Conservation (phyloP, 2,113 vertebrate species). For the Eublepharis macularius region DNA sequence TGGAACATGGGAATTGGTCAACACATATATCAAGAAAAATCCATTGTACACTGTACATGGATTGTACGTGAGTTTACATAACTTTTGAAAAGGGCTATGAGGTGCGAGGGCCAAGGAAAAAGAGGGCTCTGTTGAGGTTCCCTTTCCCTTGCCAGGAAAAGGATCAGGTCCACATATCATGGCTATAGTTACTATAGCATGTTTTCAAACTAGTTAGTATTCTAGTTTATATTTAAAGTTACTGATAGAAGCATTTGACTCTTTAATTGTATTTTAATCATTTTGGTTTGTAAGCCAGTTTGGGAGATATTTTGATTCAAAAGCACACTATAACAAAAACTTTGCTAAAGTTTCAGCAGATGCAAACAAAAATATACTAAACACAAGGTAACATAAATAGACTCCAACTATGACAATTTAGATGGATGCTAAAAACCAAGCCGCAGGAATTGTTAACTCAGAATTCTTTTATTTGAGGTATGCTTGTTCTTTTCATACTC, state of each 20-base stretch:
- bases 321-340: background rate
- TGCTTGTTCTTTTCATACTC: constrained; percentile 85
- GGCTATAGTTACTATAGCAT: constrained; percentile 34
- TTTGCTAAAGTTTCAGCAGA: no score
- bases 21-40: no score
- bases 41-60: no score
- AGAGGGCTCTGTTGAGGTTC: background rate
- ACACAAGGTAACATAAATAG: background rate
- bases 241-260: background rate
- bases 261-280: background rate
- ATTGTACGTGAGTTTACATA: no score
- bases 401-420: background rate
- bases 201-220: constrained; percentile 44
- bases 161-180: background rate
- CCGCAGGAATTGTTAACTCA: constrained; percentile 77
- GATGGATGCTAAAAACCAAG: constrained; percentile 52
- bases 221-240: background rate
- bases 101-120: background rate
- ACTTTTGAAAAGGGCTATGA: no score
- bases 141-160: background rate
- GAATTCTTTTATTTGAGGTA: constrained; percentile 88
- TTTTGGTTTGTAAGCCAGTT: background rate
- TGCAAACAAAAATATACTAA: no score
- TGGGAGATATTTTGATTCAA: background rate
- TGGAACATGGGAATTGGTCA: no score